Evolutionary conservation across 2,888 invertebrate species (phyloP).

Genomic region (Amitus sp.): DNA sequence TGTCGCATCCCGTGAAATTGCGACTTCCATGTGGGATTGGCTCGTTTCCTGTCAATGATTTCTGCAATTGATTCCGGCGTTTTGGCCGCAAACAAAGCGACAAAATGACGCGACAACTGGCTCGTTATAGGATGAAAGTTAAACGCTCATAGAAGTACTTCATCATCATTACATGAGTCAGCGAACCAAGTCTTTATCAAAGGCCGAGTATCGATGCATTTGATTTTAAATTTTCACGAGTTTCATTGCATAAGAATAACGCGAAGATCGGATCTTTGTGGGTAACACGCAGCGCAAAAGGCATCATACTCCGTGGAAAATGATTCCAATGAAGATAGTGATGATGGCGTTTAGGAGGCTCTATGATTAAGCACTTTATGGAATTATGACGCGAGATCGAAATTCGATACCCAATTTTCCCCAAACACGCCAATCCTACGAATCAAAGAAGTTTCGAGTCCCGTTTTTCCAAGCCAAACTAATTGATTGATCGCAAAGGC

Average conservation of each 20-base stretch:
- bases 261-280: neutral
- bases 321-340: neutral
- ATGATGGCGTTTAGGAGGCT: neutral
- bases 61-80: no score
- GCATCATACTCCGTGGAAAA: neutral
- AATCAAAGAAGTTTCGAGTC: neutral
- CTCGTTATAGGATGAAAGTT: slow-evolving; percentile 16
- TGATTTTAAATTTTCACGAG: neutral
- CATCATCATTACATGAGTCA: slow-evolving; percentile 35
- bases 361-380: neutral
- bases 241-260: neutral
- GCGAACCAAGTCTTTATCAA: slow-evolving; percentile 33
- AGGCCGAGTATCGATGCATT: no score
- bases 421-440: neutral
- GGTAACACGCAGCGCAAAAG: neutral
- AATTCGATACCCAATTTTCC: no score
- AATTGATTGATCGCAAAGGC: slow-evolving; percentile 7
- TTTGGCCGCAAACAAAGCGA: no score
- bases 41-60: no score
- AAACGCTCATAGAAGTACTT: slow-evolving; percentile 12
- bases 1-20: no score
- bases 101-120: slow-evolving; percentile 13
- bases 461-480: neutral
- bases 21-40: no score
- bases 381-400: no score